Percentiles rank a stretch among this genome's conserved stretches.
Conservation (phyloP, 1,140 invertebrate species). For the Dreissena rostriformis region DNA sequence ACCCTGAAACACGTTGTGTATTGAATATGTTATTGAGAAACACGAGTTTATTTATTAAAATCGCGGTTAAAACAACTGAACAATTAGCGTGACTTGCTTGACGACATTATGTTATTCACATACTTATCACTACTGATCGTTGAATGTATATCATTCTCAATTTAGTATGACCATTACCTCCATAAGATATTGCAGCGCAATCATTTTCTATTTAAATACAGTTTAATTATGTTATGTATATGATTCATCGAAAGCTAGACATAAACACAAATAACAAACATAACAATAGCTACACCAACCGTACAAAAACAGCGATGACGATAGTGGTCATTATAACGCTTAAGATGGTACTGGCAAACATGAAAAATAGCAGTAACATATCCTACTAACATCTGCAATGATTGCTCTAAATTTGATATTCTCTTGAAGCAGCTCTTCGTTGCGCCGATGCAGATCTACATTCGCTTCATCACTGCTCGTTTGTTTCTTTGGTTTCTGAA, state of each 20-base stretch:
- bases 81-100: background rate
- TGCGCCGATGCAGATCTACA: constrained; percentile 77
- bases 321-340: background rate
- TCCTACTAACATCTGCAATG: constrained; percentile 68
- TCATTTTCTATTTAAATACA: constrained; percentile 57
- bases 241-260: background rate
- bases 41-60: background rate
- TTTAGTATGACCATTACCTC: constrained; percentile 56
- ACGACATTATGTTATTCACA: background rate
- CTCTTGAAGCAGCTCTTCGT: constrained; percentile 80
- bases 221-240: background rate
- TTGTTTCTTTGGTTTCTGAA: constrained; percentile 81
- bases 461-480: constrained; percentile 71
- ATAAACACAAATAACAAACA: background rate
- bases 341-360: background rate
- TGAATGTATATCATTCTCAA: background rate
- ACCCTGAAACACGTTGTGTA: background rate
- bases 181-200: constrained; percentile 64
- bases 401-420: constrained; percentile 80
- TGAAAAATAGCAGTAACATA: no score
- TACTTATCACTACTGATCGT: background rate
- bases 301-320: background rate
- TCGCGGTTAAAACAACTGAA: background rate
- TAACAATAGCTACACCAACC: background rate
- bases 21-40: background rate